A percentile compares a stretch with the other conserved stretches of the same genome.
Conservation (phyloP, 2,113 vertebrate species). For the Macquaria australasica region DNA sequence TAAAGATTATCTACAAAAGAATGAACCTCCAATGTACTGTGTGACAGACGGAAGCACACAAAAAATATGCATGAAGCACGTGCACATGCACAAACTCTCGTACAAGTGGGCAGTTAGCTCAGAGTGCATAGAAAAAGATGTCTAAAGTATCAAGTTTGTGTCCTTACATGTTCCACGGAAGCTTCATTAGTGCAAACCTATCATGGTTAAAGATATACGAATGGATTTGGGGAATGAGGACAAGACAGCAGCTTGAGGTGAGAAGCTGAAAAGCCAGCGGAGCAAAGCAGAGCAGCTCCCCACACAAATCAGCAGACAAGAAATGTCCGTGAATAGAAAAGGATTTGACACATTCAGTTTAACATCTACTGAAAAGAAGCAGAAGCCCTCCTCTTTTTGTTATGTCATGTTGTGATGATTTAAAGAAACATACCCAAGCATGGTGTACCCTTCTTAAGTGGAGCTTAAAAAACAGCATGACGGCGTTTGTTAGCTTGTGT, state of each 20-base stretch:
- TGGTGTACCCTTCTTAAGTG: slow-evolving; percentile 28
- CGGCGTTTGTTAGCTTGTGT: slow-evolving; percentile 54
- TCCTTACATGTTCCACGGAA: slow-evolving; percentile 7
- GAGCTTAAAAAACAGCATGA: slow-evolving; percentile 56
- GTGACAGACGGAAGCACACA: neutral
- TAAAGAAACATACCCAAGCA: slow-evolving; percentile 46
- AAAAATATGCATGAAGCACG: slow-evolving; percentile 12
- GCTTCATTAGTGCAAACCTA: slow-evolving; percentile 44
- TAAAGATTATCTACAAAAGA: neutral
- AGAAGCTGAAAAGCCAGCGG: slow-evolving; percentile 50
- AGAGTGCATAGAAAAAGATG: neutral
- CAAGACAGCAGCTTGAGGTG: slow-evolving; percentile 33
- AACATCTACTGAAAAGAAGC: slow-evolving; percentile 23
- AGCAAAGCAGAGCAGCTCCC: slow-evolving; percentile 50
- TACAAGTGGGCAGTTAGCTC: neutral
- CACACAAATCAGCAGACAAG: slow-evolving; percentile 40
- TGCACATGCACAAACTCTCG: slow-evolving; percentile 6
- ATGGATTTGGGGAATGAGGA: slow-evolving; percentile 28
- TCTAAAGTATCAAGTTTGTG: slow-evolving; percentile 10
- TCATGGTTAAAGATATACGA: slow-evolving; percentile 38
- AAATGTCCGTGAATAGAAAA: slow-evolving; percentile 39
- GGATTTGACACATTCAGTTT: slow-evolving; percentile 42
- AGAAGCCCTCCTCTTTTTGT: slow-evolving; percentile 20
- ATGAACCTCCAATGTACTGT: neutral
- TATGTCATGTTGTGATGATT: slow-evolving; percentile 50